Conservation (phyloP, 2,113 vertebrate species). For the Dryoscopus gambensis region DNA sequence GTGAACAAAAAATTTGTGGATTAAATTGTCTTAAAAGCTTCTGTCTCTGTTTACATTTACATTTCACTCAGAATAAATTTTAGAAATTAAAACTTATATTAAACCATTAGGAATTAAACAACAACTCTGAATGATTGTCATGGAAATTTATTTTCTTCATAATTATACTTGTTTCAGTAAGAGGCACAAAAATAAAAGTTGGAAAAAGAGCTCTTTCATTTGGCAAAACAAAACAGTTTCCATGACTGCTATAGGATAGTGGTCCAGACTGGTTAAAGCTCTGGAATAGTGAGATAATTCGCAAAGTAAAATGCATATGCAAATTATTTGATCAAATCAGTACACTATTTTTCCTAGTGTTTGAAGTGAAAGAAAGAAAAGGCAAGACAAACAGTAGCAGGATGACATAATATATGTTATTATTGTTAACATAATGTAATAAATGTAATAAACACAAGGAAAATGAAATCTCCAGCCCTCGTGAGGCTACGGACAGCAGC, state of each 20-base stretch:
- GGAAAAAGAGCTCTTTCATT: not conserved
- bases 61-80: not conserved
- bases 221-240: not conserved
- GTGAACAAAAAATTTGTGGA: not conserved
- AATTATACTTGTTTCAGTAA: constrained; percentile 15
- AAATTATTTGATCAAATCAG: constrained; percentile 38
- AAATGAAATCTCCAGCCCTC: not conserved
- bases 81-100: not conserved
- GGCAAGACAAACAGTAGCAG: not conserved
- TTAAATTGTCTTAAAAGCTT: not conserved
- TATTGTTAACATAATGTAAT: not conserved
- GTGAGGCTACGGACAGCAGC: not conserved
- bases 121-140: not conserved
- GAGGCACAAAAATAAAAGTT: not conserved
- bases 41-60: not conserved
- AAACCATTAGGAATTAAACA: not conserved
- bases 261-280: not conserved
- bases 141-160: not conserved
- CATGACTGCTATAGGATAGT: not conserved
- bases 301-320: constrained; percentile 19
- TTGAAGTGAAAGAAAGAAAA: not conserved
- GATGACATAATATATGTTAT: not conserved
- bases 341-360: not conserved
- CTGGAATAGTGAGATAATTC: constrained; percentile 46
- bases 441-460: not conserved